phyloP scores from a whole-genome alignment of 2,888 invertebrate species.

The Globia sparganii region DNA sequence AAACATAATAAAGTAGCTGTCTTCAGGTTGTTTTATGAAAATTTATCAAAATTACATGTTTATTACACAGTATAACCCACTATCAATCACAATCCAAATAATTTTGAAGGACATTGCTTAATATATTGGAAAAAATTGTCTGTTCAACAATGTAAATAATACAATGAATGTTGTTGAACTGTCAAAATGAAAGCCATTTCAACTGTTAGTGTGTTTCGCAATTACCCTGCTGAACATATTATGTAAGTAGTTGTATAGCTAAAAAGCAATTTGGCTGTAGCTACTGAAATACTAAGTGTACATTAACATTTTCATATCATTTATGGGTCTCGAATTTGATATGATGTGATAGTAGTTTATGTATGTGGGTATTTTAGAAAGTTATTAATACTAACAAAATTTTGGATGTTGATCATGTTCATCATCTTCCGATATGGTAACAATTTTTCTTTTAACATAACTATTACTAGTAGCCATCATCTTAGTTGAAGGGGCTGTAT shows the following conservation, averaged over 20 bases:
- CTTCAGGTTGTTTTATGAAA: background rate
- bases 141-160: background rate
- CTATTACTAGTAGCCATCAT: slow-evolving; percentile 70
- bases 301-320: background rate
- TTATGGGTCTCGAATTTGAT: background rate
- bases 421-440: slow-evolving; percentile 83
- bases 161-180: background rate
- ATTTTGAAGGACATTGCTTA: background rate
- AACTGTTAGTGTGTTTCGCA: background rate
- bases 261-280: slow-evolving; percentile 5
- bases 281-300: background rate
- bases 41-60: background rate
- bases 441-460: slow-evolving; percentile 80
- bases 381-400: slow-evolving; percentile 76
- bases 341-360: background rate
- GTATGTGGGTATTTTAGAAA: background rate
- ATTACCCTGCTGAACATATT: background rate
- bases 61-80: background rate
- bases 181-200: background rate
- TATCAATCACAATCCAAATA: background rate
- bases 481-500: slow-evolving; percentile 62
- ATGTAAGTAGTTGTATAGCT: background rate
- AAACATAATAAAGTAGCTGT: background rate
- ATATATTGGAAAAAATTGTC: background rate
- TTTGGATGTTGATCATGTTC: slow-evolving; percentile 77